These are phyloP conservation scores for Mechanitis mazaeus DNA, from an alignment of 2,888 invertebrate species.

Conservation along the genomic window DNA sequence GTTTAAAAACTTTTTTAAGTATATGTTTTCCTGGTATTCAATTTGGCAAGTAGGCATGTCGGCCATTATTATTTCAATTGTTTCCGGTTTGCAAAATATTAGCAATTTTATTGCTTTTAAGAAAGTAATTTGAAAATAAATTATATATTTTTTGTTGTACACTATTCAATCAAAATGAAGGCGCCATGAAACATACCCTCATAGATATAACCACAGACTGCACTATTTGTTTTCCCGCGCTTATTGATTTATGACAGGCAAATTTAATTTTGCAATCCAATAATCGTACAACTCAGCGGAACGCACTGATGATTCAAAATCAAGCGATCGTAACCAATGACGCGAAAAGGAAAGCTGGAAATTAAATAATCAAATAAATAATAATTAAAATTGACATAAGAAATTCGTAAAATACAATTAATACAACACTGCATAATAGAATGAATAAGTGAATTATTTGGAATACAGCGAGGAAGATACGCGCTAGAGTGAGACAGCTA, in stretches of 20 bases:
- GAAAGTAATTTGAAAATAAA: neutral
- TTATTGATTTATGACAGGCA: constrained; percentile 28
- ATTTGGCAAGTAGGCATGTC: neutral
- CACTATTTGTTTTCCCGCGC: constrained; percentile 21
- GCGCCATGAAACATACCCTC: neutral
- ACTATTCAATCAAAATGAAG: constrained; percentile 2
- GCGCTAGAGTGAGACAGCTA: constrained; percentile 55
- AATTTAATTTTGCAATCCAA: constrained; percentile 27
- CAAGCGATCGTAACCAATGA: constrained; percentile 24
- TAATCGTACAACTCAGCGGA: constrained; percentile 24
- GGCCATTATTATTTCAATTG: neutral
- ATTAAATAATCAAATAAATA: constrained; percentile 10
- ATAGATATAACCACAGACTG: too few relatives aligned
- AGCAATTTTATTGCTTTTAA: neutral
- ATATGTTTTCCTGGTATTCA: constrained; percentile 1
- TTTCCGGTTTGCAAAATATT: neutral
- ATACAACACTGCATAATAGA: constrained; percentile 23
- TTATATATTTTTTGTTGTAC: neutral
- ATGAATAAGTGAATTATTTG: constrained; percentile 38
- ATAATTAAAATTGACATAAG: constrained; percentile 18
- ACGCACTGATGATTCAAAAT: constrained; percentile 18
- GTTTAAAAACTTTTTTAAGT: neutral
- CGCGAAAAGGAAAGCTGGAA: constrained; percentile 24
- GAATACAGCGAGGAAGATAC: constrained; percentile 44
- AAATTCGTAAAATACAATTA: constrained; percentile 19